These are phyloP conservation scores for Pampus argenteus DNA, from an alignment of 2,797 vertebrate species.

Conservation along the genomic window DNA sequence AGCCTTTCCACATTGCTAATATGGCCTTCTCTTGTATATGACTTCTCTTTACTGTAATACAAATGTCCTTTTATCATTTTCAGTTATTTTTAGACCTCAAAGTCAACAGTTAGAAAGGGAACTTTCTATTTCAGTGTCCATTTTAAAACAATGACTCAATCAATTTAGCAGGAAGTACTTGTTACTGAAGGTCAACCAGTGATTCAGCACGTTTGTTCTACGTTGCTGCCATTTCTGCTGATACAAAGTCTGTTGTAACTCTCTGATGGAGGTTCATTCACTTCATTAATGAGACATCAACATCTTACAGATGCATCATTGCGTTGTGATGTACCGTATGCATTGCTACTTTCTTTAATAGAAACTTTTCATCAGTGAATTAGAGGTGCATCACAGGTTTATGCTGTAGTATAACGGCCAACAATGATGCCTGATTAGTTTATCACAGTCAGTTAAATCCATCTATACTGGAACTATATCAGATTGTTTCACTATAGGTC, in stretches of 20 bases:
- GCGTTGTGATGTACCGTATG: not conserved
- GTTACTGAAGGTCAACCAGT: not conserved
- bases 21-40: conserved; percentile 42
- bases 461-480: not conserved
- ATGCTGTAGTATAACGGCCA: not conserved
- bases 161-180: conserved; percentile 4
- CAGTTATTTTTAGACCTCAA: not conserved
- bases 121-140: not conserved
- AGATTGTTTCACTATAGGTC: not conserved
- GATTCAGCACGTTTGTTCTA: conserved; percentile 12
- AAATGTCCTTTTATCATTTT: conserved; percentile 7
- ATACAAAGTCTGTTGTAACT: not conserved
- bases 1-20: conserved; percentile 28
- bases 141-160: conserved; percentile 1
- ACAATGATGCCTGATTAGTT: not conserved
- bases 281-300: conserved; percentile 4
- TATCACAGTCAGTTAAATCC: not conserved
- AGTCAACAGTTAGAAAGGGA: not conserved
- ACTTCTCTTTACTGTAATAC: not conserved
- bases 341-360: conserved; percentile 22
- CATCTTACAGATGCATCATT: conserved; percentile 10
- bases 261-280: not conserved
- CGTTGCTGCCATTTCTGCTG: not conserved
- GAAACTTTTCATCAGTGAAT: conserved; percentile 20
- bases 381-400: conserved; percentile 10